Percentiles rank a stretch among this genome's conserved stretches.
These are phyloP conservation scores for Balaeniceps rex DNA, from an alignment of 2,113 vertebrate genomes.

Conservation along the genomic window DNA sequence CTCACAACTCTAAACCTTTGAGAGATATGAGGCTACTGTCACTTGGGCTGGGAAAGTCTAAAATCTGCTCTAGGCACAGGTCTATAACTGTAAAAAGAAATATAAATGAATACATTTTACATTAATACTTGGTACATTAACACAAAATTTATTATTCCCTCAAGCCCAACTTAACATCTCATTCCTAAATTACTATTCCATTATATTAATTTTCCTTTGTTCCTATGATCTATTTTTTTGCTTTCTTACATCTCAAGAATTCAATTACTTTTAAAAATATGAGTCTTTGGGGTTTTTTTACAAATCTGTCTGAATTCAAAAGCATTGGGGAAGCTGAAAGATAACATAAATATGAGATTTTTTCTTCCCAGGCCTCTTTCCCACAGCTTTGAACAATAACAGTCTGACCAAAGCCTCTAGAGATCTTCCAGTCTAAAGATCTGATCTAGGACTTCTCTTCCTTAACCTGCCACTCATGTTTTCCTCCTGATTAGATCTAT, in stretches of 20 bases:
- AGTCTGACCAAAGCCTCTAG: not conserved
- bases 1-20: not conserved
- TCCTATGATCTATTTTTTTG: not conserved
- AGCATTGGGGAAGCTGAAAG: not conserved
- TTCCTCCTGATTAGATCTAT: not conserved
- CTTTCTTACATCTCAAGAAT: not conserved
- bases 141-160: not conserved
- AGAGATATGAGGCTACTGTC: not conserved
- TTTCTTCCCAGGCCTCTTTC: not conserved
- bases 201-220: not conserved
- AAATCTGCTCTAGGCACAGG: not conserved
- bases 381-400: not conserved
- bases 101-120: not conserved
- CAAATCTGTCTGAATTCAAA: not conserved
- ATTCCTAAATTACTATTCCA: not conserved
- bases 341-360: not conserved
- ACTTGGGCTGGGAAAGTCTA: not conserved
- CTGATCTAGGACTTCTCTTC: not conserved
- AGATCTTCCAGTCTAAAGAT: not conserved
- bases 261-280: not conserved
- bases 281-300: not conserved
- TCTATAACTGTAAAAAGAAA: not conserved
- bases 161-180: not conserved
- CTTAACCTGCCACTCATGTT: not conserved
- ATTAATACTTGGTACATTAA: not conserved